A percentile compares a stretch with the other conserved stretches of the same genome.
Conservation (phyloP, 1,140 invertebrate genomes). For the Gryon sp. region DNA sequence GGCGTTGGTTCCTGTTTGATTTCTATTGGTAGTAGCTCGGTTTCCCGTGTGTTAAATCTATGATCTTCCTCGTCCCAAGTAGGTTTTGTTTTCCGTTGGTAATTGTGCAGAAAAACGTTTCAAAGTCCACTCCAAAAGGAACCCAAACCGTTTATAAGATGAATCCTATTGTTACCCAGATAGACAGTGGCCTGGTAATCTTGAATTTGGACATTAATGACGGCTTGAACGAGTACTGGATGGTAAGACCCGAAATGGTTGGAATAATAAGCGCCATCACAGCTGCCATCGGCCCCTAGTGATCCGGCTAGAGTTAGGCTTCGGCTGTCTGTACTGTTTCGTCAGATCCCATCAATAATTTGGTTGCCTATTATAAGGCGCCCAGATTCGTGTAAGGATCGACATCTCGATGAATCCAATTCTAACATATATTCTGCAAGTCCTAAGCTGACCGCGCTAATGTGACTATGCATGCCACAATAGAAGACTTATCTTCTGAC, state of each 20-base stretch:
- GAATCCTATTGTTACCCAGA: background rate
- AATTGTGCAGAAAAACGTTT: too few relatives aligned
- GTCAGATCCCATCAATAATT: background rate
- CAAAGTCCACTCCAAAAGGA: too few relatives aligned
- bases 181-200: background rate
- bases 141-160: background rate
- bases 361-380: background rate
- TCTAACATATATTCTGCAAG: conserved; percentile 5
- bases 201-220: background rate
- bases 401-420: background rate
- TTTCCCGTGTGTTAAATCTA: too few relatives aligned
- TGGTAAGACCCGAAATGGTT: background rate
- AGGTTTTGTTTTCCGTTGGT: too few relatives aligned
- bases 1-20: too few relatives aligned
- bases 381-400: background rate
- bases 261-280: background rate
- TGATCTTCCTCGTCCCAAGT: too few relatives aligned
- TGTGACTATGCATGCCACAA: conserved; percentile 57
- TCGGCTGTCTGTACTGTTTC: background rate
- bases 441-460: conserved; percentile 19
- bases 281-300: background rate
- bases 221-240: background rate
- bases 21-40: too few relatives aligned
- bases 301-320: background rate
- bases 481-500: conserved; percentile 33